phyloP scores from a whole-genome alignment of 1,140 invertebrate species.

The Galendromus occidentalis region DNA sequence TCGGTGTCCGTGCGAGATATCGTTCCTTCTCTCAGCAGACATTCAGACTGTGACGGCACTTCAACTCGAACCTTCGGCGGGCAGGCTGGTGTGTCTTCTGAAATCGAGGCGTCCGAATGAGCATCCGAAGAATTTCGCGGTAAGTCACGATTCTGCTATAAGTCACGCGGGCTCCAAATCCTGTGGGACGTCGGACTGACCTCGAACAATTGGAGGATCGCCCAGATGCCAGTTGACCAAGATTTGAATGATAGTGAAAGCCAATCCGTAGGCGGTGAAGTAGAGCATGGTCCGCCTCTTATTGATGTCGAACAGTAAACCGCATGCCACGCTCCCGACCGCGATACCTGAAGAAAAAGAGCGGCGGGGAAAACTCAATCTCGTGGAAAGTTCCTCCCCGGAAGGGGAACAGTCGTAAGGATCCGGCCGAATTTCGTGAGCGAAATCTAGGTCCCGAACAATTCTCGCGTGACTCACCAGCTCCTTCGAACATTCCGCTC shows the following conservation, averaged over 20 bases:
- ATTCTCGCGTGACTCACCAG: slow-evolving; percentile 16
- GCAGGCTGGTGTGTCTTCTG: background rate
- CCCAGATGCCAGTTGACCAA: background rate
- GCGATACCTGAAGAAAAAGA: background rate
- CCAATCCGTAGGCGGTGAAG: background rate
- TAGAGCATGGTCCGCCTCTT: background rate
- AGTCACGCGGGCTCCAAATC: no score
- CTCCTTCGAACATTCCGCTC: slow-evolving; percentile 24
- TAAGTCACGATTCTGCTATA: no score
- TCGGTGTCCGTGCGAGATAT: background rate
- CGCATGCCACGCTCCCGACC: background rate
- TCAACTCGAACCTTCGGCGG: background rate
- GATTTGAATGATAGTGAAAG: background rate
- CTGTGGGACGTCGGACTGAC: background rate
- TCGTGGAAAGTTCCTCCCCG: no score
- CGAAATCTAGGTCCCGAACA: no score
- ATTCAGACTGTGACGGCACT: background rate
- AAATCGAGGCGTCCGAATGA: background rate
- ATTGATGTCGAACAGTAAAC: slow-evolving; percentile 1
- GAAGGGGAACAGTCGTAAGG: no score
- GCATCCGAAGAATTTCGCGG: no score
- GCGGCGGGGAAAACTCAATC: background rate
- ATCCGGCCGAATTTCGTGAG: no score
- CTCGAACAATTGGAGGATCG: background rate
- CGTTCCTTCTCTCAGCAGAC: background rate